phyloP scores from a whole-genome alignment of 2,113 vertebrate species.

The Microcebus murinus region DNA sequence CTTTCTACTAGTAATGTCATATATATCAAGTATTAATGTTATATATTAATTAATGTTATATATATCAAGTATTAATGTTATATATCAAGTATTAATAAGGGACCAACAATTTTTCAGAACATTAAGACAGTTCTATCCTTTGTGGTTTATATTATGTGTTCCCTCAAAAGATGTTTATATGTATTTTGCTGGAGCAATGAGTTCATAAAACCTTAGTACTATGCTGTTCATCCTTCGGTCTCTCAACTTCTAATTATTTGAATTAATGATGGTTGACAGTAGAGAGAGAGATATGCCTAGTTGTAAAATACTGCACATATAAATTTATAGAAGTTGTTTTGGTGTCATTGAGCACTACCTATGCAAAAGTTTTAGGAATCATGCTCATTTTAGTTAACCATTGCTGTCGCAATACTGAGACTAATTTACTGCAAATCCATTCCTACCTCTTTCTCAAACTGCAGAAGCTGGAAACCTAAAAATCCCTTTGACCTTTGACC shows the following conservation, averaged over 20 bases:
- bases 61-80: background rate
- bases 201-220: background rate
- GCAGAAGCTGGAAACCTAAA: background rate
- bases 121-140: background rate
- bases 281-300: background rate
- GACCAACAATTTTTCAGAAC: conserved; percentile 2
- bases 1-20: background rate
- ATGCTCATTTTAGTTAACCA: background rate
- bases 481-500: background rate
- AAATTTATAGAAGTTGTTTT: background rate
- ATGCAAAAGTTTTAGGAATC: background rate
- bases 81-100: background rate
- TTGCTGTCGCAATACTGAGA: background rate
- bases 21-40: background rate
- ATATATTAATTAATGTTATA: background rate
- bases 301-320: background rate
- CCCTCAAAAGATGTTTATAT: background rate
- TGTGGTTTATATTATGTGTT: background rate
- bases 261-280: conserved; percentile 1
- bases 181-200: conserved; percentile 22
- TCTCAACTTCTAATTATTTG: conserved; percentile 7
- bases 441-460: background rate
- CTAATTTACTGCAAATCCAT: background rate
- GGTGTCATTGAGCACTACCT: background rate
- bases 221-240: background rate